Evolutionary conservation across 2,113 vertebrate species (phyloP).

Genomic region (Pica pica): DNA sequence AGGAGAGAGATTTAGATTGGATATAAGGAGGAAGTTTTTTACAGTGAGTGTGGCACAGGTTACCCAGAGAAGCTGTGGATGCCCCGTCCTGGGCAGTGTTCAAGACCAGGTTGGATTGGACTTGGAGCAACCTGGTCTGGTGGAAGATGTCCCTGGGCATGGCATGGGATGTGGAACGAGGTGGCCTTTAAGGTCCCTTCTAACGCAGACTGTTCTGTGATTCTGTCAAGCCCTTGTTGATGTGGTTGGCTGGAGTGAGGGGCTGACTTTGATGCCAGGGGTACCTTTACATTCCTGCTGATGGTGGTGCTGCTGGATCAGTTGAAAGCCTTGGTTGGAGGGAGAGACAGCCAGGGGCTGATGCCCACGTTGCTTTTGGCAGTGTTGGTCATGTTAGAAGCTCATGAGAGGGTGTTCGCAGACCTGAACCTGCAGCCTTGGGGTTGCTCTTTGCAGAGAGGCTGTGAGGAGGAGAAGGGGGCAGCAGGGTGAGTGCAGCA

Average conservation of each 20-base stretch:
- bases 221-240: not conserved
- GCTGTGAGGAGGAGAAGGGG: not conserved
- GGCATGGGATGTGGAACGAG: not conserved
- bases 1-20: not conserved
- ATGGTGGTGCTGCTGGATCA: not conserved
- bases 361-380: not conserved
- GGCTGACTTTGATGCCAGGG: not conserved
- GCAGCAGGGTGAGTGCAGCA: not conserved
- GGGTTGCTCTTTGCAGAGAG: not conserved
- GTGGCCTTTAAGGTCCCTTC: not conserved
- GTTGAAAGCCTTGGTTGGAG: not conserved
- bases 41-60: not conserved
- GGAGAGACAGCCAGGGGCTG: not conserved
- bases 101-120: not conserved
- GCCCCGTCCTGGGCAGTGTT: not conserved
- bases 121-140: not conserved
- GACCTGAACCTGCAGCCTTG: not conserved
- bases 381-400: fast-evolving
- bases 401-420: not conserved
- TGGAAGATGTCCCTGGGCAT: not conserved
- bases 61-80: not conserved
- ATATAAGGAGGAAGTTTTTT: not conserved
- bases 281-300: not conserved
- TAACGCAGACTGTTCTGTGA: not conserved
- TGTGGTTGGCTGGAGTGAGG: not conserved